These are phyloP conservation scores for Trigoniulus corallinus DNA, from an alignment of 1,140 invertebrate species.

Conservation along the genomic window DNA sequence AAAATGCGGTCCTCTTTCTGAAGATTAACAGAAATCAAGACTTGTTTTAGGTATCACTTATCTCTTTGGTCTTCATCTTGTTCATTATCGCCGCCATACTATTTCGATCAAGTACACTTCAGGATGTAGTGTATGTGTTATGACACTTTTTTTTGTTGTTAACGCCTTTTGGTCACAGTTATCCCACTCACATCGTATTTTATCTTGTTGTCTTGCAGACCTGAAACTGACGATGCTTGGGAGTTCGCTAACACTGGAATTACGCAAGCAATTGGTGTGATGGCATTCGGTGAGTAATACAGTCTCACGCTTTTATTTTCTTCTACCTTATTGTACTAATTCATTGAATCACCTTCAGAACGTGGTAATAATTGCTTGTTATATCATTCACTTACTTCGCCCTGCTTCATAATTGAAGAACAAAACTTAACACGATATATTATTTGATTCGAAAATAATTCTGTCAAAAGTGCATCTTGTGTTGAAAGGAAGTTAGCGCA, in stretches of 20 bases:
- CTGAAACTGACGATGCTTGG: slow-evolving; percentile 49
- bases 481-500: no score
- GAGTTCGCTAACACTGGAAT: slow-evolving; percentile 53
- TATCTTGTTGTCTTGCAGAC: slow-evolving; percentile 39
- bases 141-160: background rate
- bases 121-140: slow-evolving; percentile 18
- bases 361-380: no score
- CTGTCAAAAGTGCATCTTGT: no score
- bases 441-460: no score
- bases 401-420: no score
- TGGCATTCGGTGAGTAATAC: slow-evolving; percentile 66
- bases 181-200: no score
- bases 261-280: slow-evolving; percentile 65
- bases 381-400: no score
- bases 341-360: no score
- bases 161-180: no score
- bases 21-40: background rate
- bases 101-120: slow-evolving; percentile 36
- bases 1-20: background rate
- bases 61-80: slow-evolving; percentile 55
- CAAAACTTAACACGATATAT: no score
- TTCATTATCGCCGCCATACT: slow-evolving; percentile 57
- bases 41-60: slow-evolving; percentile 37
- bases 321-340: no score
- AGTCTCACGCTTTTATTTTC: no score